phyloP scores from a whole-genome alignment of 2,797 vertebrate genomes.

The Phoxinus dragarum region DNA sequence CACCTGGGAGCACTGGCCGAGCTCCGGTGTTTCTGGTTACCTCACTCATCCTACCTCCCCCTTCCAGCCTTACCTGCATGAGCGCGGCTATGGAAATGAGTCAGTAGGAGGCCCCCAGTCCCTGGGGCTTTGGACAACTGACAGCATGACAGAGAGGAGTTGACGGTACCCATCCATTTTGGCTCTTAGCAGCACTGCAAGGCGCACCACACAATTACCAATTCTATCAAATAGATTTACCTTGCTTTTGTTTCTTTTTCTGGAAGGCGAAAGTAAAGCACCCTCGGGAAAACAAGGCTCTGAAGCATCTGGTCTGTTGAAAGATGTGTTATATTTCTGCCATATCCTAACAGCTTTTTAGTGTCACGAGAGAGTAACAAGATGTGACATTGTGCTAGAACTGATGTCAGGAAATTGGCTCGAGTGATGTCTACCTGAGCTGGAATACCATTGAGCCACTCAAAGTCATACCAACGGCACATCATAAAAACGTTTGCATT shows the following conservation, averaged over 20 bases:
- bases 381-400: slow-evolving; percentile 57
- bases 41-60: slow-evolving; percentile 23
- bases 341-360: slow-evolving; percentile 57
- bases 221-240: slow-evolving; percentile 67
- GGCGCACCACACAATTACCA: slow-evolving; percentile 63
- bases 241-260: slow-evolving; percentile 58
- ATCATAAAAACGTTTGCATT: slow-evolving; percentile 47
- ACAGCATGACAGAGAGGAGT: slow-evolving; percentile 71
- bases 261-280: neutral
- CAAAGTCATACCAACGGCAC: slow-evolving; percentile 25
- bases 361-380: slow-evolving; percentile 54
- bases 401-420: slow-evolving; percentile 46
- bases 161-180: slow-evolving; percentile 72
- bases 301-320: slow-evolving; percentile 30
- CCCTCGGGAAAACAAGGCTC: slow-evolving; percentile 25
- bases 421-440: slow-evolving; percentile 52
- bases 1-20: slow-evolving; percentile 55
- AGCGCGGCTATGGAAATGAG: slow-evolving; percentile 67
- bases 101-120: slow-evolving; percentile 59
- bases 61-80: slow-evolving; percentile 58
- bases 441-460: slow-evolving; percentile 49
- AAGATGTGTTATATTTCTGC: slow-evolving; percentile 60
- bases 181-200: slow-evolving; percentile 67
- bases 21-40: slow-evolving; percentile 47
- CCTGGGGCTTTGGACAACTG: slow-evolving; percentile 66